phyloP scores from a whole-genome alignment of 2,113 vertebrate species.

The Engraulis encrasicolus region DNA sequence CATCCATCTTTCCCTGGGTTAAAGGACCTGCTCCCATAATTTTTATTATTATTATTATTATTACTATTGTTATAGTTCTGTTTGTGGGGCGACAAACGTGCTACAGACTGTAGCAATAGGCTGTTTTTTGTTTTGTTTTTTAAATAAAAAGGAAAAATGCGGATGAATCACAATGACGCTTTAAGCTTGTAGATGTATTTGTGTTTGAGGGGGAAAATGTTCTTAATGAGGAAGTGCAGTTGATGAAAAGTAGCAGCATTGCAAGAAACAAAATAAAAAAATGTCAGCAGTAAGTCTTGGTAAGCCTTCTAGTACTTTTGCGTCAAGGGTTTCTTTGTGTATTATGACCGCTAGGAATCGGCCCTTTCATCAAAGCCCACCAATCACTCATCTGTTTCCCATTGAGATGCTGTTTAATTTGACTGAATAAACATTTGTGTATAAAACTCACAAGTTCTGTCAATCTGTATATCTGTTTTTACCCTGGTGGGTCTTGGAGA shows the following conservation, averaged over 20 bases:
- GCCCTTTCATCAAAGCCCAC: constrained; percentile 73
- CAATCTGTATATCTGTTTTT: no score
- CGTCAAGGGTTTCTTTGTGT: constrained; percentile 70
- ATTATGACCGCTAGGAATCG: constrained; percentile 63
- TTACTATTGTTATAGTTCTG: constrained; percentile 37
- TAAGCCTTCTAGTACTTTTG: constrained; percentile 60
- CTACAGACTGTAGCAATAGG: constrained; percentile 40
- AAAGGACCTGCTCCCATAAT: constrained; percentile 44
- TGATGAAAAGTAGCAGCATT: constrained; percentile 42
- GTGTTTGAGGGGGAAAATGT: constrained; percentile 33
- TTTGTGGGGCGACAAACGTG: constrained; percentile 40
- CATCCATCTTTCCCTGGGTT: no score
- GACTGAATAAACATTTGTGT: constrained; percentile 98
- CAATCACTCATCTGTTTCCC: constrained; percentile 78
- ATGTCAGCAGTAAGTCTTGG: constrained; percentile 37
- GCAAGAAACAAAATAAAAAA: constrained; percentile 39
- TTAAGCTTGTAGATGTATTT: constrained; percentile 54
- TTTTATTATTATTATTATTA: constrained; percentile 52
- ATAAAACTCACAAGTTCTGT: constrained; percentile 77
- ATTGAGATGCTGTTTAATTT: constrained; percentile 89
- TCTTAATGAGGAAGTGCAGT: constrained; percentile 43
- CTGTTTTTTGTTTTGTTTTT: constrained; percentile 43
- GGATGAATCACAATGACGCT: constrained; percentile 43
- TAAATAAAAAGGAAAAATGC: constrained; percentile 35
- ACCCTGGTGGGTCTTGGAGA: no score